A percentile compares a stretch with the other conserved stretches of the same genome.
These are phyloP conservation scores for Eumaeus atala DNA, from an alignment of 1,140 invertebrate genomes.

Conservation along the genomic window DNA sequence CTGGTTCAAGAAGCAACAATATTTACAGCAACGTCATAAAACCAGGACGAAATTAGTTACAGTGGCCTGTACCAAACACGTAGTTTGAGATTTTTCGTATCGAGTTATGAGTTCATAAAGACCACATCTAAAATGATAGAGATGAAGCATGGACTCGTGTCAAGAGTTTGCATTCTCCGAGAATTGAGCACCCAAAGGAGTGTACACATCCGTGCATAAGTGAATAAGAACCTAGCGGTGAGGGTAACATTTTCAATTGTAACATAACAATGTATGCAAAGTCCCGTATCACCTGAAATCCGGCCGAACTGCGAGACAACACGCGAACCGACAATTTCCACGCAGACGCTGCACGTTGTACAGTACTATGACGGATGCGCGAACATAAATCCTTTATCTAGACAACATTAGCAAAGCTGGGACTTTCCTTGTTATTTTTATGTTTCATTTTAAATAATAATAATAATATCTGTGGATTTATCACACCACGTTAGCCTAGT, in stretches of 20 bases:
- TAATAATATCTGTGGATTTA: too few relatives aligned
- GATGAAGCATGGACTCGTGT: too few relatives aligned
- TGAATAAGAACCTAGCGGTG: neutral
- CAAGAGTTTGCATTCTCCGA: neutral
- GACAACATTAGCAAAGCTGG: conserved; percentile 1
- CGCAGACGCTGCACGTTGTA: neutral
- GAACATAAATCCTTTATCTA: conserved; percentile 3
- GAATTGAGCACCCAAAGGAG: neutral
- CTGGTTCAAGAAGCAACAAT: too few relatives aligned
- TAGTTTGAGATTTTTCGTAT: neutral
- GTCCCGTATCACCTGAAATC: neutral
- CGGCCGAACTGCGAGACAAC: neutral
- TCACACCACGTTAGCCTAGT: too few relatives aligned
- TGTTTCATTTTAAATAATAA: neutral
- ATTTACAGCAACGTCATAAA: too few relatives aligned
- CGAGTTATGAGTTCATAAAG: too few relatives aligned
- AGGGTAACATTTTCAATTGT: neutral
- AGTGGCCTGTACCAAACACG: too few relatives aligned
- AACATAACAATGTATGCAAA: conserved; percentile 4
- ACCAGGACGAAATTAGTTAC: too few relatives aligned
- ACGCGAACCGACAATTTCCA: conserved; percentile 6
- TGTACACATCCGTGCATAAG: neutral
- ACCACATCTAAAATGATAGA: too few relatives aligned
- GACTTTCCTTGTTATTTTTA: neutral
- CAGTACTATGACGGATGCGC: conserved; percentile 1